Evolutionary conservation across 1,140 invertebrate genomes (phyloP).

Genomic region (Listronotus oregonensis): DNA sequence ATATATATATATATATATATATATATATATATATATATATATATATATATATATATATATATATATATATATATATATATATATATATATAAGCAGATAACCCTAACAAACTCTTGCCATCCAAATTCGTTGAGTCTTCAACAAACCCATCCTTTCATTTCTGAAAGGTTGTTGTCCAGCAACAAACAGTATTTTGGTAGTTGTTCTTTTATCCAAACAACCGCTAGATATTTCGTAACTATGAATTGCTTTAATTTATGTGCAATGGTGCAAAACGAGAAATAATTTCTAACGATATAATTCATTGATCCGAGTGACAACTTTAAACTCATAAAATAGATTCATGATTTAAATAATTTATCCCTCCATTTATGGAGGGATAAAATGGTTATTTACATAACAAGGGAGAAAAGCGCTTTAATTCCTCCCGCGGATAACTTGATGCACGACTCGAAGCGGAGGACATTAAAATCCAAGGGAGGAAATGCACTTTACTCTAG

Average conservation of each 20-base stretch:
- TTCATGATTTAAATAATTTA: no score
- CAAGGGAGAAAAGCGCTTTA: no score
- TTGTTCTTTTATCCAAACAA: slow-evolving; percentile 13
- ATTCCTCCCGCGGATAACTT: no score
- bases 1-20: slow-evolving; percentile 10
- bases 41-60: slow-evolving; percentile 10
- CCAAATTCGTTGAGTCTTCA: slow-evolving; percentile 4
- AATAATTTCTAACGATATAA: no score
- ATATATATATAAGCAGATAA: slow-evolving; percentile 6
- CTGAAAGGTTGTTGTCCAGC: slow-evolving; percentile 26
- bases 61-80: slow-evolving; percentile 15
- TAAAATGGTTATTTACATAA: no score
- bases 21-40: slow-evolving; percentile 11
- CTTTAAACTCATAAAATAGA: no score
- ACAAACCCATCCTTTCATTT: slow-evolving; percentile 13
- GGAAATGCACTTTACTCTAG: no score
- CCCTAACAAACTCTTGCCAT: not conserved
- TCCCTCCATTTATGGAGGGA: no score
- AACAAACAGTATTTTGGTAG: slow-evolving; percentile 22
- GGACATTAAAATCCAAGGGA: no score
- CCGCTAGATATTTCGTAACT: slow-evolving; percentile 17
- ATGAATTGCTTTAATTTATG: not conserved
- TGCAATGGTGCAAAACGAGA: no score
- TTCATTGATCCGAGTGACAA: no score
- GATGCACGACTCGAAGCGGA: no score